Evolutionary conservation across 2,797 vertebrate species (phyloP), one percentile per base, ranked within the genome.

Genomic region (Galago senegalensis): DNA sequence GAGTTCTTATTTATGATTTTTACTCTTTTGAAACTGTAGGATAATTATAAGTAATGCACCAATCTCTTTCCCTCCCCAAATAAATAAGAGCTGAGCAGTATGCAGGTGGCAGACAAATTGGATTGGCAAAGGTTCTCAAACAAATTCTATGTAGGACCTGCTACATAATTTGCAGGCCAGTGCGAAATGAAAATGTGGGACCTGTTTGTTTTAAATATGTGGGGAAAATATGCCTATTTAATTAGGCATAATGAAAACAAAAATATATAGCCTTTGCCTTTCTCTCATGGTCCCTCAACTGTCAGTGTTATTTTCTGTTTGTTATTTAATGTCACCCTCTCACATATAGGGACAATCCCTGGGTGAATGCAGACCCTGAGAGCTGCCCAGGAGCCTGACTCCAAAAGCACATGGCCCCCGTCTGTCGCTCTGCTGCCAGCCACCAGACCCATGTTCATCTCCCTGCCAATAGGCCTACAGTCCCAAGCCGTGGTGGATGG

Each of bases 341-440:
- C 11, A 46, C 4, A 11, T 11, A 4, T 23, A 85, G 14, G 40
- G 14, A 65, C 6, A 4, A 31, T 23, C 23, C 23, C 16, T 49
- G 43, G 17, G 4, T 20, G 25, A 29, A 12, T 9, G 1, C 49
- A 65, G n/a, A 40, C 12, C 25, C n/a, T 29, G 21, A 2, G 4
- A 67, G 37, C 46, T 0, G 2, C 5, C 10, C 4, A 18, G 18
- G 37, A 5, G 1, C 4, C 1, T 29, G n/a, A 4, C 70, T 34
- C 7, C 27, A 43, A 0, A 31, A 17, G 72, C 25, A 1, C 40
- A 31, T 46, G 72, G 12, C 27, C 75, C 61, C 20, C 17, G 7
- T 76, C 31, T 27, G 0, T 49, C 21, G 5, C 9, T 46, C 20
- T 70, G 14, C 56, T 4, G 18, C 12, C 1, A 37, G 6, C 49